Base-by-base conservation (phyloP, 2,113 vertebrate genomes). In the Psittacula cyanocephala region DNA sequence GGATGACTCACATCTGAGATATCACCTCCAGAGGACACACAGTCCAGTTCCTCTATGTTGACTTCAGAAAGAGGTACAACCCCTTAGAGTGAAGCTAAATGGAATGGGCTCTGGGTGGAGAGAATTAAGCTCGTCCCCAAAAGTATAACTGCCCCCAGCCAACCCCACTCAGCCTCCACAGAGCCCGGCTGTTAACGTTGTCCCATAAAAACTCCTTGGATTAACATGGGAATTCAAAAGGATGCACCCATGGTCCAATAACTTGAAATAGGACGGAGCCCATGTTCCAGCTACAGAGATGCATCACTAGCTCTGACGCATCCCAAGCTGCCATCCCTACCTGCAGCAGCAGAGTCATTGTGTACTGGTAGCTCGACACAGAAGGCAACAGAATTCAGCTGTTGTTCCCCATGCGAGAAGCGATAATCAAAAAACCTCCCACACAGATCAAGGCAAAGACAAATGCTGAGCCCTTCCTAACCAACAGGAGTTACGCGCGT, bases 1-100 rank as follows among this genome's bases (percentile, higher is more conserved):
- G 55, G 89, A 92, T 91, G 96, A 92, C 47, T 95, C 86, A 88
- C 29, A 75, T 7, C 69, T n/a, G 80, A 92, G 91, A 27, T 71
- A 43, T 39, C 88, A 84, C 69, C 89, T 89, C 60, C 86, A 16
- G 8, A 77, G 46, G 71, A n/a, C 92, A 43, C 82, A 57, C 31
- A 39, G 76, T 5, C 68, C 72, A 59, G 10, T n/a, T 70, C 68
- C 55, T 90, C 55, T 33, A 5, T 3, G 2, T 1, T 78, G 50
- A 10, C 64, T 81, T 19, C 1, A 39, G 37, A 9, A 88, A 37
- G 71, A 46, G 31, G 43, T 8, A 11, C 62, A 44, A 29, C 4
- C 4, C 71, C 35, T 62, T 67, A 23, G n/a, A 23, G n/a, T 2
- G 59, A 53, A 88, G 60, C 57, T 10, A 64, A 78, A n/a, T 15